Percentiles rank a stretch among this genome's conserved stretches.
Evolutionary conservation across 2,888 invertebrate species (phyloP).

Genomic region (Arenicola marina): DNA sequence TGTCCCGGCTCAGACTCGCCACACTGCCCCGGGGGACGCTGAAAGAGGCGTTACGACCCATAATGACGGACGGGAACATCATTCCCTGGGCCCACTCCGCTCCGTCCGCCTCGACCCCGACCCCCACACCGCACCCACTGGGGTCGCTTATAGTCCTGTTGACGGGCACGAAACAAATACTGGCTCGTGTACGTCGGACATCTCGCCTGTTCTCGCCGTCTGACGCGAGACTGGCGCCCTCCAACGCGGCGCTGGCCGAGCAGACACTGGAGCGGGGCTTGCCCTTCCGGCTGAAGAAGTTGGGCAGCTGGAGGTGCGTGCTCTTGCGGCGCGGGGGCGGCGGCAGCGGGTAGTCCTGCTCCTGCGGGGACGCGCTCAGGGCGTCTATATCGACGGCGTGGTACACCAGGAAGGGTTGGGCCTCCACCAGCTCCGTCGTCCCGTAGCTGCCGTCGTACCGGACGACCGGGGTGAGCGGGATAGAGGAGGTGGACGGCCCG

Average conservation of each 20-base stretch:
- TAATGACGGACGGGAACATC: neutral
- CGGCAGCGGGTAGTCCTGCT: neutral
- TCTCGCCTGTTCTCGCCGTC: neutral
- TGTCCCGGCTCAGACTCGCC: neutral
- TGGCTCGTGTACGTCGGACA: constrained; percentile 13
- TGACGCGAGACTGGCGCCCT: neutral
- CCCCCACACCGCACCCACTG: constrained; percentile 16
- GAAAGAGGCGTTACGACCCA: neutral
- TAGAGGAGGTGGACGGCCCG: neutral
- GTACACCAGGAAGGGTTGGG: constrained; percentile 20
- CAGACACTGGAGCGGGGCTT: constrained; percentile 18
- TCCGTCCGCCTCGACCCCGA: constrained; percentile 16
- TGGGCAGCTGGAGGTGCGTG: constrained; percentile 4
- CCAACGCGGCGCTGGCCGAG: constrained; percentile 13
- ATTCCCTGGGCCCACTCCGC: constrained; percentile 25
- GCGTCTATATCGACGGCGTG: neutral
- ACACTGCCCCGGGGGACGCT: neutral
- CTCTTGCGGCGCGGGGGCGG: neutral
- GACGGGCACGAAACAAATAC: constrained; percentile 28
- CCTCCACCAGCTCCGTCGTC: constrained; percentile 20
- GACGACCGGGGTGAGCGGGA: constrained; percentile 6
- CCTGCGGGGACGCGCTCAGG: no score
- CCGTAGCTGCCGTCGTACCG: constrained; percentile 20
- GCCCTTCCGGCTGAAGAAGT: constrained; percentile 8
- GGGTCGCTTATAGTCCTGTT: constrained; percentile 22